Conservation (phyloP, 2,888 invertebrate species). For the Gnatocerus cornutus region DNA sequence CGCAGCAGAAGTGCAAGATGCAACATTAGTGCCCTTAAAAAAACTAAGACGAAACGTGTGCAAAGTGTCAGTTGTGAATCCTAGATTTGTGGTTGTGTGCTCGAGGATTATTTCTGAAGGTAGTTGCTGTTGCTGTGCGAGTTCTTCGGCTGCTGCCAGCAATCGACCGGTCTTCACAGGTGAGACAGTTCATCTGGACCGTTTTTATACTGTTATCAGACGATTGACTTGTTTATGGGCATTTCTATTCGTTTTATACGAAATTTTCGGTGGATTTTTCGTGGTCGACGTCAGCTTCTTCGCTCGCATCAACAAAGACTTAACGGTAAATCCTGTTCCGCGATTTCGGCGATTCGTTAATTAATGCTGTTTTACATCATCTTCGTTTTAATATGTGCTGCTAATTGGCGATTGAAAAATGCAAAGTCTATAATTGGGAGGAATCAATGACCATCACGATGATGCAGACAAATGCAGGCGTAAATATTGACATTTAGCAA, state of each 20-base stretch:
- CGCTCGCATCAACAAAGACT: conserved; percentile 37
- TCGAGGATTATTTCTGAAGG: conserved; percentile 29
- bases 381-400: conserved; percentile 16
- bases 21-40: conserved; percentile 24
- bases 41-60: neutral
- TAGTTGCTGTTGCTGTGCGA: conserved; percentile 39
- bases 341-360: conserved; percentile 35
- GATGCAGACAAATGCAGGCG: neutral
- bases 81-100: conserved; percentile 18
- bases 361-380: conserved; percentile 23
- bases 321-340: conserved; percentile 46
- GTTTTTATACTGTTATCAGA: conserved; percentile 63
- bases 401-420: conserved; percentile 29
- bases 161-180: conserved; percentile 64
- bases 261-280: conserved; percentile 10
- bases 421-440: conserved; percentile 14
- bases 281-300: conserved; percentile 11
- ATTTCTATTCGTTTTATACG: conserved; percentile 4
- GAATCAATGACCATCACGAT: conserved; percentile 9
- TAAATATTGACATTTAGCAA: conserved; percentile 17
- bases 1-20: conserved; percentile 23
- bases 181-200: conserved; percentile 61
- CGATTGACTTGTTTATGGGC: conserved; percentile 53
- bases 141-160: conserved; percentile 48
- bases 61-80: conserved; percentile 6